phyloP scores from a whole-genome alignment of 2,888 invertebrate species.

The Encarsia formosa region DNA sequence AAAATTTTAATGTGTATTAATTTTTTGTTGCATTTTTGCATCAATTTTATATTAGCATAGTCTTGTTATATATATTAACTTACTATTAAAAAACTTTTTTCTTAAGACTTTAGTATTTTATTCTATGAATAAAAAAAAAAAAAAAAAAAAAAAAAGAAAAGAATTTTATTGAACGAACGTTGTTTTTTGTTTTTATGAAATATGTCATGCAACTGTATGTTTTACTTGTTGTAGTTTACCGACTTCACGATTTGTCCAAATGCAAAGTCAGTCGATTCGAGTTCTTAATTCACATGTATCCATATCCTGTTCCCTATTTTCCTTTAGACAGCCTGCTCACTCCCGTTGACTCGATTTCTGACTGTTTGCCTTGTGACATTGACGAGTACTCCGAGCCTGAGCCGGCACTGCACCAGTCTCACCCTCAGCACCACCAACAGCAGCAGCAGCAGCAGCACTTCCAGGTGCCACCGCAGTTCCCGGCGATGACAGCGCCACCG shows the following conservation, averaged over 20 bases:
- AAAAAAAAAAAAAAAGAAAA: too few species aligned
- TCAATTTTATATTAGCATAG: too few species aligned
- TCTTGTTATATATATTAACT: too few species aligned
- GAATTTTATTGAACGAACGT: too few species aligned
- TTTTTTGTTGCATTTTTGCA: too few species aligned
- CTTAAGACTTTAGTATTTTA: too few species aligned
- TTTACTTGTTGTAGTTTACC: conserved; percentile 26
- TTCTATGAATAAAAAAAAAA: too few species aligned
- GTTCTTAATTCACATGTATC: conserved; percentile 10
- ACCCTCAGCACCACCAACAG: conserved; percentile 4
- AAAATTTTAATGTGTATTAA: too few species aligned
- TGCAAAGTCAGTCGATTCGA: not conserved
- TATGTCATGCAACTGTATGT: too few species aligned
- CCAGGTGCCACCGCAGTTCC: not conserved
- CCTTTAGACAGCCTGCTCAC: conserved; percentile 27
- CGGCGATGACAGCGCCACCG: conserved; percentile 5
- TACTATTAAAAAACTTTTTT: too few species aligned
- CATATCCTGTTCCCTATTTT: conserved; percentile 20
- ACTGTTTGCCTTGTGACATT: conserved; percentile 11
- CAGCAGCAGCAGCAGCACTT: not conserved
- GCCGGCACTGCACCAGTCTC: not conserved
- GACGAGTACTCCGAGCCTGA: conserved; percentile 5
- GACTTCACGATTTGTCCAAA: conserved; percentile 13
- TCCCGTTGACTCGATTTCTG: conserved; percentile 26
- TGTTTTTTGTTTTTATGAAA: too few species aligned